These are phyloP conservation scores for Acropora tenuis DNA, from an alignment of 64 coral and sea anemone species.

Conservation along the genomic window DNA sequence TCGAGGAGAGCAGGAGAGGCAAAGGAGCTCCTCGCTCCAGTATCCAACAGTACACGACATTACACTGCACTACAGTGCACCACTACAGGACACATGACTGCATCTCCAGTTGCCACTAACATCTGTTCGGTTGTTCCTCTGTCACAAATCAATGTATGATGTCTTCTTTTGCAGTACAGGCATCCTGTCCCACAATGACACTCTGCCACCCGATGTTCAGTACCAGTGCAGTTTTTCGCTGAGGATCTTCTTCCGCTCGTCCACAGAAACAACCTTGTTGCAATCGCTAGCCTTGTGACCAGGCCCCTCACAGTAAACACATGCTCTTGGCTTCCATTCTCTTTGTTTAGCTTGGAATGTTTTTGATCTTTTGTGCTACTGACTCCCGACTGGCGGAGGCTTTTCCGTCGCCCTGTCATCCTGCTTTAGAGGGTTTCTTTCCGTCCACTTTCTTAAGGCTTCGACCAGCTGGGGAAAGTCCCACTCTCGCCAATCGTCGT, in stretches of 20 bases:
- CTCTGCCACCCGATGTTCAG: neutral
- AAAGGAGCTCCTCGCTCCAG: neutral
- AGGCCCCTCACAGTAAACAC: constrained; percentile 18
- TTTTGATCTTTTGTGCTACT: neutral
- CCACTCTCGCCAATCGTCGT: constrained; percentile 64
- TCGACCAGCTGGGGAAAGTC: constrained; percentile 47
- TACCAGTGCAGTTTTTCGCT: constrained; percentile 14
- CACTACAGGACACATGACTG: constrained; percentile 36
- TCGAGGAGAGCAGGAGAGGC: neutral
- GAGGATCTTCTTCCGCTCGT: constrained; percentile 7
- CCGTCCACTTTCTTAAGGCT: constrained; percentile 49
- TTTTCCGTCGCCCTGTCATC: neutral
- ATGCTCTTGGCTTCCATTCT: neutral
- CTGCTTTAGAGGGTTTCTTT: constrained; percentile 45
- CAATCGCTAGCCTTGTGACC: constrained; percentile 30
- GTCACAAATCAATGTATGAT: constrained; percentile 49
- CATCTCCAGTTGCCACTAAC: neutral
- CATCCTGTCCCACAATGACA: constrained; percentile 27
- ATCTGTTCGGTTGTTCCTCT: neutral
- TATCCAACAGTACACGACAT: neutral
- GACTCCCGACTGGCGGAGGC: neutral
- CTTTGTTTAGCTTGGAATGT: neutral
- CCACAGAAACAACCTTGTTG: neutral
- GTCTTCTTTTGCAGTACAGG: constrained; percentile 32
- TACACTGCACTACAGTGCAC: neutral